A percentile compares a stretch with the other conserved stretches of the same genome.
phyloP scores from a whole-genome alignment of 2,797 vertebrate genomes.

The Melopsittacus undulatus region DNA sequence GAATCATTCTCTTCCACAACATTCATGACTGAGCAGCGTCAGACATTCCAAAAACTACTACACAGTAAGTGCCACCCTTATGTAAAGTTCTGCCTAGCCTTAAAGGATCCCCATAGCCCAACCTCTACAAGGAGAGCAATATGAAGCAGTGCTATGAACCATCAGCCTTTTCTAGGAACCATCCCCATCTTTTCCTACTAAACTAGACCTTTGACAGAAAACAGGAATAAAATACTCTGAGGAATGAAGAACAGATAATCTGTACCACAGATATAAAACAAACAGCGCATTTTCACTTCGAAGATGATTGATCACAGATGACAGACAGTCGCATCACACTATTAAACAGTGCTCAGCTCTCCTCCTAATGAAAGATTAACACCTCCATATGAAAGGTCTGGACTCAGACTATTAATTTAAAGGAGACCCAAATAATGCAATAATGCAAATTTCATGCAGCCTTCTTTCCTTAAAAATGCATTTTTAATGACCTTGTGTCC shows the following conservation, averaged over 20 bases:
- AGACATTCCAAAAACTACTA: background rate
- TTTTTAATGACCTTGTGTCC: background rate
- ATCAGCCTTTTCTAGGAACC: background rate
- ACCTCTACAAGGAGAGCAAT: fast-evolving
- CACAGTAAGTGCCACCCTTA: background rate
- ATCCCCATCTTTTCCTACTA: background rate
- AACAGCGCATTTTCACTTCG: background rate
- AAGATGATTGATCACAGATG: background rate
- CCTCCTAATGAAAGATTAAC: background rate
- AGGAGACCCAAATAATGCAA: background rate
- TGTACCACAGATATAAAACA: background rate
- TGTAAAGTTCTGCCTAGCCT: background rate
- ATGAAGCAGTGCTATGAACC: background rate
- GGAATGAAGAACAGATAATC: background rate
- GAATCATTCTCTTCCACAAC: background rate
- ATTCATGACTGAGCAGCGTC: background rate
- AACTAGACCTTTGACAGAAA: background rate
- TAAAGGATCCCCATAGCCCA: background rate
- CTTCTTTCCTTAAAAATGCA: background rate
- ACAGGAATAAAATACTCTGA: background rate
- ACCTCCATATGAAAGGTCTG: background rate
- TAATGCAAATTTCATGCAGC: background rate
- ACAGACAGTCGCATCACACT: background rate
- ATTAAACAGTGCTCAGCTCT: background rate
- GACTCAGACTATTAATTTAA: background rate